These are phyloP conservation scores for Papilio dardanus DNA, from an alignment of 1,140 invertebrate genomes.

Conservation along the genomic window DNA sequence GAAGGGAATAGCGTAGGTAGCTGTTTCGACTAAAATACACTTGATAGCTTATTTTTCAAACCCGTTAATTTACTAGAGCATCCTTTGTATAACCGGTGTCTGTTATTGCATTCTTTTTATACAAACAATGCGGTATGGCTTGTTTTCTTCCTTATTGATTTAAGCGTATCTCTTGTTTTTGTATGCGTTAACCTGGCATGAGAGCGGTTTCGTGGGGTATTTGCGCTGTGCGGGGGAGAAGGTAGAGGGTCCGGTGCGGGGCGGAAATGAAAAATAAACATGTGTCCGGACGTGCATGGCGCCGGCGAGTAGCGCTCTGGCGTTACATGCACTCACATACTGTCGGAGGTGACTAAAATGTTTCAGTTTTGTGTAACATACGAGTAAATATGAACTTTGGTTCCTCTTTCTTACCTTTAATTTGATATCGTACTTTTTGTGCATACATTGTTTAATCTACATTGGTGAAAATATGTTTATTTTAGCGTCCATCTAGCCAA, in stretches of 20 bases:
- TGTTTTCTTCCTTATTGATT: constrained; percentile 38
- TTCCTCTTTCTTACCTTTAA: background rate
- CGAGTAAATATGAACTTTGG: background rate
- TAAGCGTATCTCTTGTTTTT: constrained; percentile 35
- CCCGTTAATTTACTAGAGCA: background rate
- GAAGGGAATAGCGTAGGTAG: background rate
- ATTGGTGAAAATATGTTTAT: too few species aligned
- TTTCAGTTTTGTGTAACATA: background rate
- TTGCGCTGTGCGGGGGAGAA: constrained; percentile 38
- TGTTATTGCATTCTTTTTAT: constrained; percentile 15
- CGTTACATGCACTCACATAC: constrained; percentile 32
- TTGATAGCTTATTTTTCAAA: background rate
- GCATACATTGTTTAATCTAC: too few species aligned
- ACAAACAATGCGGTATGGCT: constrained; percentile 11
- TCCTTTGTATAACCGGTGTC: background rate
- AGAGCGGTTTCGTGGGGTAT: constrained; percentile 37
- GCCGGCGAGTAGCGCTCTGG: constrained; percentile 63
- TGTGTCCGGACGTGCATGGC: constrained; percentile 67
- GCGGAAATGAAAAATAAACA: constrained; percentile 82
- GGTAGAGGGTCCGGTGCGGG: constrained; percentile 54
- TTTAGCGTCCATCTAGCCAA: too few species aligned
- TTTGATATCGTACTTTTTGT: too few species aligned
- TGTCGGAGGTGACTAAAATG: constrained; percentile 30
- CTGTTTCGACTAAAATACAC: background rate
- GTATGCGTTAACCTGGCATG: constrained; percentile 23